phyloP scores from a whole-genome alignment of 2,113 vertebrate genomes.

The Plestiodon gilberti region DNA sequence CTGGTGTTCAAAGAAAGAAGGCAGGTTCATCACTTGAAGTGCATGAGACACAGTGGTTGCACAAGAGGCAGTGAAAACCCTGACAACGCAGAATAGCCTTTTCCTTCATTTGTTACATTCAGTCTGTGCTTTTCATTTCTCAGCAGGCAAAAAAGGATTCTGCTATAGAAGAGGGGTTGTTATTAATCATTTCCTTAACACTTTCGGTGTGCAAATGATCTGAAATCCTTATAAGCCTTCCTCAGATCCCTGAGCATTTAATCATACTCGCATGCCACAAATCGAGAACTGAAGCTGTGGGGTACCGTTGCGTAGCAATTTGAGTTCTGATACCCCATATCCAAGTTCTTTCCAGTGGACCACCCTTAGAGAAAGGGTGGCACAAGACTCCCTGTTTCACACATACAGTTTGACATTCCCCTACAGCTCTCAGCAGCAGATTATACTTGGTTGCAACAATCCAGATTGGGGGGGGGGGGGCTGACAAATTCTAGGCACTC shows the following conservation, averaged over 20 bases:
- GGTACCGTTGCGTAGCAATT: not conserved
- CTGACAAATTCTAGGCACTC: not conserved
- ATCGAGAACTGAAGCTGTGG: not conserved
- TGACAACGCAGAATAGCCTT: conserved; percentile 10
- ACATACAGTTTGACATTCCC: not conserved
- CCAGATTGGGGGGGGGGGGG: too few species aligned
- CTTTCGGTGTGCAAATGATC: not conserved
- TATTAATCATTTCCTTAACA: conserved; percentile 8
- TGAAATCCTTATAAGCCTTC: not conserved
- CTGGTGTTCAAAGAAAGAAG: not conserved
- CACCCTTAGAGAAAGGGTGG: not conserved
- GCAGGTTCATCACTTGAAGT: conserved; percentile 28
- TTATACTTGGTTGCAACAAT: not conserved
- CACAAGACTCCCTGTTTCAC: not conserved
- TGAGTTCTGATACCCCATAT: not conserved
- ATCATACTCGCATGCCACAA: not conserved
- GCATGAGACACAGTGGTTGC: not conserved
- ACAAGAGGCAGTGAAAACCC: conserved; percentile 11
- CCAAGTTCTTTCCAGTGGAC: not conserved
- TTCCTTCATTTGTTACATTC: conserved; percentile 6
- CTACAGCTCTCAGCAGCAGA: not conserved
- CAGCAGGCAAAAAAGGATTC: not conserved
- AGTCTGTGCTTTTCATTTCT: not conserved
- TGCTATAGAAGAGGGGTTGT: not conserved
- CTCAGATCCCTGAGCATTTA: not conserved